phyloP scores from a whole-genome alignment of 1,140 invertebrate genomes.

The Lepidurus couesii region DNA sequence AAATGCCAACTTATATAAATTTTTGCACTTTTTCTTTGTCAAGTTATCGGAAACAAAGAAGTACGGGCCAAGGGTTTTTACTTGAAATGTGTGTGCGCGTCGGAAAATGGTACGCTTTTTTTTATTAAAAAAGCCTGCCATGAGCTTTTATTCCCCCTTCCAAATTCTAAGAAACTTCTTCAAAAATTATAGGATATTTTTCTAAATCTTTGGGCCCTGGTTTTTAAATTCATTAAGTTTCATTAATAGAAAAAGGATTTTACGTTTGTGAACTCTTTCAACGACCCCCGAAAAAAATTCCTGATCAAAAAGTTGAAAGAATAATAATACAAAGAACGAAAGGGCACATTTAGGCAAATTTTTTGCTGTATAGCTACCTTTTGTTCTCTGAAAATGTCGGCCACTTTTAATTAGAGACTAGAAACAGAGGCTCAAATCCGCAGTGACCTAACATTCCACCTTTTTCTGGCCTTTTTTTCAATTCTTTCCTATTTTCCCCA shows the following conservation, averaged over 20 bases:
- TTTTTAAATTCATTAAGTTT: too few species aligned
- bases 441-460: constrained; percentile 11
- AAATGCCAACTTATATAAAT: not conserved
- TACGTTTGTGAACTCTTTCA: too few species aligned
- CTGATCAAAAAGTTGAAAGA: too few species aligned
- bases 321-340: too few species aligned
- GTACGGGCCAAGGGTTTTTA: constrained; percentile 2
- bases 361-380: not conserved
- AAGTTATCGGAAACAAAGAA: not conserved
- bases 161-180: too few species aligned
- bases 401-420: constrained; percentile 22
- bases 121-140: not conserved
- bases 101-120: not conserved
- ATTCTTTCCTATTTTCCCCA: not conserved
- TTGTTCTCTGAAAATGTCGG: constrained; percentile 1
- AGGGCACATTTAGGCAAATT: too few species aligned
- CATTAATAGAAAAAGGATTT: too few species aligned
- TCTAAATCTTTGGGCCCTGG: too few species aligned
- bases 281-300: too few species aligned
- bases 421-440: constrained; percentile 21
- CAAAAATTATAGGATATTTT: too few species aligned
- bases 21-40: constrained; percentile 1
- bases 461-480: not conserved
- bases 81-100: constrained; percentile 1
- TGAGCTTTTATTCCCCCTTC: too few species aligned